Evolutionary conservation across 2,113 vertebrate genomes (phyloP), one percentile per base, ranked within the genome.

Genomic region (Vicugna pacos): DNA sequence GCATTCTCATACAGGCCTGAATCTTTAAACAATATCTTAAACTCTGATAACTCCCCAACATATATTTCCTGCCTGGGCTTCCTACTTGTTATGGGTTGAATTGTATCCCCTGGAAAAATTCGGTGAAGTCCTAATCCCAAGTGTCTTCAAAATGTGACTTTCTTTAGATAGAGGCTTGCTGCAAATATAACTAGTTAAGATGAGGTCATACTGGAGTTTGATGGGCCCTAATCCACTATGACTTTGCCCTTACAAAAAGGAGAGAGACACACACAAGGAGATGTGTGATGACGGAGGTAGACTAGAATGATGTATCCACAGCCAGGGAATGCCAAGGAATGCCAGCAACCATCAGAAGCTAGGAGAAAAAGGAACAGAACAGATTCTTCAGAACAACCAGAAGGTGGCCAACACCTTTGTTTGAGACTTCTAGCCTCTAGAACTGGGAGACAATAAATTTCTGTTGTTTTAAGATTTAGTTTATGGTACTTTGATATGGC

Each of bases 71-170:
- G 52, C 32, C 16, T 76, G 22, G 52, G 32, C 22, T 58, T 91
- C 56, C 62, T 95, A 54, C 56, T 60, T 84, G 42, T 67, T 93
- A 48, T n/a, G 24, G 19, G 50, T 91, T 91, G 70, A 89, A 89
- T 6, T 93, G 60, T 77, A 32, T 83, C 26, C 75, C 69, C 28
- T 22, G 13, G 24, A 84, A 97, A 83, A 2, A 72, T 35, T 65
- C 35, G 15, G 46, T 56, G 12, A 84, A 87, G 24, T 81, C 30
- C 52, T 93, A 84, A 70, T 32, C 24, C 19, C 30, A 1, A 76
- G 30, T 42, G 46, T 28, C 19, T 86, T 86, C 52, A 70, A 67
- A 89, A 85, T 58, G 46, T 72, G 69, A 86, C 32, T 54, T 75
- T 72, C 38, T 84, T 95, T 73, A 62, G 73, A 48, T 80, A 88